A percentile compares a stretch with the other conserved stretches of the same genome.
phyloP scores from a whole-genome alignment of 2,113 vertebrate species.

The Heptranchias perlo region DNA sequence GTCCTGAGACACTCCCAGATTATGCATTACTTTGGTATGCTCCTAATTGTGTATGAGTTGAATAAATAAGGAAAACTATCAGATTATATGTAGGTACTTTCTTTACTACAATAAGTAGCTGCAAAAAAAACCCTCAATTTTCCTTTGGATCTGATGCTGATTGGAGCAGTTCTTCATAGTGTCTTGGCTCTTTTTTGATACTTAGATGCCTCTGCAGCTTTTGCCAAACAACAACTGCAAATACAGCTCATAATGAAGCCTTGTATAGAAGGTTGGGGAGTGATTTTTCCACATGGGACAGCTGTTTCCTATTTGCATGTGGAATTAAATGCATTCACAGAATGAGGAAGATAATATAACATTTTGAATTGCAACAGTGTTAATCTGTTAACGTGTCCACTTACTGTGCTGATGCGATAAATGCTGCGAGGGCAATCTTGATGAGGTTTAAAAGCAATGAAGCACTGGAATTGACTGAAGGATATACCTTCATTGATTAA shows the following conservation, averaged over 20 bases:
- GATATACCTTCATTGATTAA: not conserved
- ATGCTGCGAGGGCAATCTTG: not conserved
- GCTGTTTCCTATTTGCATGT: not conserved
- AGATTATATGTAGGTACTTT: not conserved
- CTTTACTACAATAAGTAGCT: not conserved
- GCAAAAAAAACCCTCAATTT: not conserved
- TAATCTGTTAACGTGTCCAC: not conserved
- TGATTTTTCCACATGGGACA: not conserved
- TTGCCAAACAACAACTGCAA: not conserved
- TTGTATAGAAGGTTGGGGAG: not conserved
- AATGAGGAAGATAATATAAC: not conserved
- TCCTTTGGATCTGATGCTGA: not conserved
- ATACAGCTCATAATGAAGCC: not conserved
- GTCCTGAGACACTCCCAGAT: not conserved
- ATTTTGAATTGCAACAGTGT: conserved; percentile 10
- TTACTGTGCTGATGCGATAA: not conserved
- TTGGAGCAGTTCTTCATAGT: not conserved
- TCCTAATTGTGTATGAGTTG: not conserved
- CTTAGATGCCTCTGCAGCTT: not conserved
- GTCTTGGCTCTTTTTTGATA: not conserved
- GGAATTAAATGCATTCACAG: not conserved
- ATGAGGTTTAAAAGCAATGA: not conserved
- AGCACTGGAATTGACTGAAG: not conserved
- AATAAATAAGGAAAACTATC: not conserved
- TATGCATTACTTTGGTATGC: not conserved